A percentile compares a stretch with the other conserved stretches of the same genome.
Conservation (phyloP, 2,113 vertebrate species). For the Phrynosoma blainvillii region DNA sequence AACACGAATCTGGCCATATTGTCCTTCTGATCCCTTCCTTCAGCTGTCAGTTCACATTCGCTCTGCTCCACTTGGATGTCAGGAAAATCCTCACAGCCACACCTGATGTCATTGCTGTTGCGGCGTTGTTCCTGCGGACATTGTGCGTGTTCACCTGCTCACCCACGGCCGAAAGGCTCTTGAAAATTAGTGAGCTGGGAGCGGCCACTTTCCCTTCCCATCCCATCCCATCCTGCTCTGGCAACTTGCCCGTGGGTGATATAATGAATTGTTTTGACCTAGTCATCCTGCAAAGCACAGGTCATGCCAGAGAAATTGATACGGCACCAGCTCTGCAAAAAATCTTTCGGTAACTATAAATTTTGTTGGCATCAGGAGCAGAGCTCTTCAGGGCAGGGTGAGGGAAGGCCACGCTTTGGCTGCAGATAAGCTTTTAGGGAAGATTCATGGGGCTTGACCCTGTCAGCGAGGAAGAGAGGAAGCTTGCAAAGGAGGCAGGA, state of each 20-base stretch:
- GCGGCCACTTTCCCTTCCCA: background rate
- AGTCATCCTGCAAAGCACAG: conserved; percentile 25
- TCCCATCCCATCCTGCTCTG: conserved; percentile 15
- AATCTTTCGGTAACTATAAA: conserved; percentile 8
- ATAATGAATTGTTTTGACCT: conserved; percentile 13
- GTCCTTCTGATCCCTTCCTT: too few species aligned
- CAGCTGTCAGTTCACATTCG: too few species aligned
- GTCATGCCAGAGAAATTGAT: conserved; percentile 20
- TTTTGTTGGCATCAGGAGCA: background rate
- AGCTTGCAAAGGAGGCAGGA: background rate
- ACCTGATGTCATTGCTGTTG: too few species aligned
- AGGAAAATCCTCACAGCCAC: background rate
- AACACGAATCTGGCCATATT: too few species aligned
- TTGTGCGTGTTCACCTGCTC: background rate
- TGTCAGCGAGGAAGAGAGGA: background rate
- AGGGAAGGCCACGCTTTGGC: conserved; percentile 1
- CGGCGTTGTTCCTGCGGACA: background rate
- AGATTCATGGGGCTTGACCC: background rate
- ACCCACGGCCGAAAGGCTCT: conserved; percentile 38
- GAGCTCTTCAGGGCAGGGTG: background rate
- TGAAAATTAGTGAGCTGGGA: background rate
- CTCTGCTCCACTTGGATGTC: background rate
- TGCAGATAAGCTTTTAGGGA: conserved; percentile 9
- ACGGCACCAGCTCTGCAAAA: conserved; percentile 24
- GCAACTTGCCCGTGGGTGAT: conserved; percentile 31